A percentile compares a stretch with the other conserved stretches of the same genome.
Conservation (phyloP, 2,113 vertebrate genomes). For the Meriones unguiculatus region DNA sequence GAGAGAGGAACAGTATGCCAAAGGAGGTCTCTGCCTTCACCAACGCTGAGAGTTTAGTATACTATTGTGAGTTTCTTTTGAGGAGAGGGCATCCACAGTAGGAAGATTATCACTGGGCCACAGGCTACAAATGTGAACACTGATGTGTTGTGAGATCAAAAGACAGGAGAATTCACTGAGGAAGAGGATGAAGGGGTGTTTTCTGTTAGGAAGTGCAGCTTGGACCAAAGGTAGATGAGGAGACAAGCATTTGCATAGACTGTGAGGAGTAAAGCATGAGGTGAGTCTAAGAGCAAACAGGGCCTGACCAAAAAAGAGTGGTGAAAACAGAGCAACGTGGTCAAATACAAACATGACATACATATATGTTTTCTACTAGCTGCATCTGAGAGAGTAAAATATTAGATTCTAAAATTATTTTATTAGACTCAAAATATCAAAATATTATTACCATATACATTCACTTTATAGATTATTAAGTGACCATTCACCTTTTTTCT, state of each 20-base stretch:
- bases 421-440: background rate
- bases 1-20: background rate
- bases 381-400: slow-evolving; percentile 5
- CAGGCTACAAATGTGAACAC: background rate
- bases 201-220: background rate
- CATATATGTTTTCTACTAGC: background rate
- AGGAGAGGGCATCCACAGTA: accelerated
- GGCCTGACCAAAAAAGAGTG: background rate
- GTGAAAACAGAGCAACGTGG: background rate
- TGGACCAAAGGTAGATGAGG: background rate
- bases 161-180: background rate
- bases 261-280: background rate
- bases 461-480: background rate
- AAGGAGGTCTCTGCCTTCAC: background rate
- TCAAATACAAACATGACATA: background rate
- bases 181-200: background rate
- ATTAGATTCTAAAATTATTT: slow-evolving; percentile 24
- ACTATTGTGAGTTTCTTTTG: background rate
- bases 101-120: background rate
- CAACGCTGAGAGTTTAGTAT: background rate
- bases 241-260: background rate
- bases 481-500: background rate
- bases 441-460: background rate
- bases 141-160: background rate
- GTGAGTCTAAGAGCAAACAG: background rate